Evolutionary conservation across 2,888 invertebrate species (phyloP).

Genomic region (Drosophila histrio): DNA sequence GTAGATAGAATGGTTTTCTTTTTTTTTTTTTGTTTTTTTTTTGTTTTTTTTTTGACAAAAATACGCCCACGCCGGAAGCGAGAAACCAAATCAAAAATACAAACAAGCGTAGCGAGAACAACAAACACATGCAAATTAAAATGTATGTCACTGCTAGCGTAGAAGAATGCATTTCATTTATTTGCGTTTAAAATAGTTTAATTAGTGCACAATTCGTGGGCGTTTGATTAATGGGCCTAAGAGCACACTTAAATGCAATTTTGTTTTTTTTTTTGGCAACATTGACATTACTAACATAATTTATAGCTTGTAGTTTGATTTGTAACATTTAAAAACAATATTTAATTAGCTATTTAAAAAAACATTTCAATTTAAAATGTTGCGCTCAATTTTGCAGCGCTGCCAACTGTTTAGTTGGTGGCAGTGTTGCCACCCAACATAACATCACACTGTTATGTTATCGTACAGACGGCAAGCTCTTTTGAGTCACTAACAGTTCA

Average conservation of each 20-base stretch:
- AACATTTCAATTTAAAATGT: conserved; percentile 9
- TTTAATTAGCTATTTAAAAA: neutral
- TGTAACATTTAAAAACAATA: neutral
- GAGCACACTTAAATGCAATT: neutral
- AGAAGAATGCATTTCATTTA: conserved; percentile 51
- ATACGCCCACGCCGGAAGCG: conserved; percentile 65
- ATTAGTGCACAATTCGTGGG: conserved; percentile 50
- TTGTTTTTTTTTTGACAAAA: conserved; percentile 35
- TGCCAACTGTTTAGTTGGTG: neutral
- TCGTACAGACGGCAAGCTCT: conserved; percentile 1
- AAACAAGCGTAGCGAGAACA: conserved; percentile 22
- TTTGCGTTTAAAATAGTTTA: conserved; percentile 41
- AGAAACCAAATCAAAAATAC: conserved; percentile 13
- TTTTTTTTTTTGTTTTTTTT: conserved; percentile 16
- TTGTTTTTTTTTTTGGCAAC: conserved; percentile 5
- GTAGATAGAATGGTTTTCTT: conserved; percentile 18
- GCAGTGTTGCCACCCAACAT: conserved; percentile 22
- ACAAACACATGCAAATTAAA: conserved; percentile 31
- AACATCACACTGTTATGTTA: neutral
- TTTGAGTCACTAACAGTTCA: neutral
- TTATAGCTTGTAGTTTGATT: neutral
- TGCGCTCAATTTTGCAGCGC: conserved; percentile 1
- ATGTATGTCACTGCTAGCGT: conserved; percentile 66
- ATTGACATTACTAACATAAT: conserved; percentile 9
- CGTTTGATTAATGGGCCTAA: conserved; percentile 63